Percentiles rank a stretch among this genome's conserved stretches.
Evolutionary conservation across 2,113 vertebrate species (phyloP).

Genomic region (Xyrauchen texanus): DNA sequence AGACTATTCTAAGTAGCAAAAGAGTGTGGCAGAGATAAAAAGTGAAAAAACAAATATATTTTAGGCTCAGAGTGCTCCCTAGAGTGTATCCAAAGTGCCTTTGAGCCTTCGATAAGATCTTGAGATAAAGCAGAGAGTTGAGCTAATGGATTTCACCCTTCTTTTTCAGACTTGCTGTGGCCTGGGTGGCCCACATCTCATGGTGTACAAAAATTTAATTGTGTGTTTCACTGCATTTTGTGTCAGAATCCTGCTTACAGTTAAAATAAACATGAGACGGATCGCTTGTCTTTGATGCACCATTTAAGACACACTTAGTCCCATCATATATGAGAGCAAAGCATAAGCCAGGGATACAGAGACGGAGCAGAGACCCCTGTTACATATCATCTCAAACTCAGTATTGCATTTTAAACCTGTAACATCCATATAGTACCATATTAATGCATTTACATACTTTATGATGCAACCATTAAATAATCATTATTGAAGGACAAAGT

Average conservation of each 20-base stretch:
- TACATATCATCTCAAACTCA: too few species aligned
- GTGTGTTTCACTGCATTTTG: background rate
- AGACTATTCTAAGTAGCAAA: background rate
- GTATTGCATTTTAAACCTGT: too few species aligned
- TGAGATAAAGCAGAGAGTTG: conserved; percentile 26
- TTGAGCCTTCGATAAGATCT: conserved; percentile 32
- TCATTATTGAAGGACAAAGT: too few species aligned
- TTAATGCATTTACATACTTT: too few species aligned
- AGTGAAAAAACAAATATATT: conserved; percentile 6
- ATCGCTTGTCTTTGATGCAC: conserved; percentile 15
- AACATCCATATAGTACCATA: too few species aligned
- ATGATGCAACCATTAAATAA: too few species aligned
- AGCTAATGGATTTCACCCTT: conserved; percentile 32
- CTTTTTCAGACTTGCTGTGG: conserved; percentile 5
- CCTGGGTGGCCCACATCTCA: conserved; percentile 37
- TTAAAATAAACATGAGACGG: conserved; percentile 21
- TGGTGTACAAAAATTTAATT: background rate
- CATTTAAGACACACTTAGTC: conserved; percentile 8
- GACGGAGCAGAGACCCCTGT: background rate
- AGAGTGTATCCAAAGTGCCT: conserved; percentile 22
- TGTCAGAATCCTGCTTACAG: conserved; percentile 11
- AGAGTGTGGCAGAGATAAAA: background rate
- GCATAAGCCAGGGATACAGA: background rate
- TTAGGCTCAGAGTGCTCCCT: conserved; percentile 19
- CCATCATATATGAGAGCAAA: background rate